A percentile compares a stretch with the other conserved stretches of the same genome.
Evolutionary conservation across 2,888 invertebrate genomes (phyloP).

Genomic region (Microchrysa polita): DNA sequence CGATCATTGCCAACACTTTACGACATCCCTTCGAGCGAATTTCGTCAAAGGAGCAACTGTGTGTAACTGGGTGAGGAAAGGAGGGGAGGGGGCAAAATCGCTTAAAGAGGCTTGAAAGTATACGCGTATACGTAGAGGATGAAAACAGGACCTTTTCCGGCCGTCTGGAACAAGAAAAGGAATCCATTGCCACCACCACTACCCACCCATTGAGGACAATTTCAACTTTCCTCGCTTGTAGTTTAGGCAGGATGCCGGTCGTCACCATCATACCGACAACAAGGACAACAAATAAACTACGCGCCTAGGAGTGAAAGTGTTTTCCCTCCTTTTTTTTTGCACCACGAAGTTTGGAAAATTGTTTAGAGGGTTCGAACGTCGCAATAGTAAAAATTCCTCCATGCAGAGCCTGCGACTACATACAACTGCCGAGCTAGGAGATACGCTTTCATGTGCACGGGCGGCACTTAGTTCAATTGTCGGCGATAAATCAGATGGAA

Average conservation of each 20-base stretch:
- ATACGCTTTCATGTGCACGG: constrained; percentile 35
- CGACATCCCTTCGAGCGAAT: constrained; percentile 51
- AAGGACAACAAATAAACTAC: constrained; percentile 14
- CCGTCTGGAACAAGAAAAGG: constrained; percentile 14
- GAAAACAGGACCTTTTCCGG: not conserved
- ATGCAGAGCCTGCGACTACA: not conserved
- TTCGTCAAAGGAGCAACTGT: constrained; percentile 4
- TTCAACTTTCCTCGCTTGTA: not conserved
- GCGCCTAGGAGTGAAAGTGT: constrained; percentile 20
- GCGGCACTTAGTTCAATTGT: constrained; percentile 46
- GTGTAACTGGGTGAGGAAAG: not conserved
- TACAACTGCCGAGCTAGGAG: constrained; percentile 33
- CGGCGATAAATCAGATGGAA: constrained; percentile 42
- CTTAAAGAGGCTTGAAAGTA: not conserved
- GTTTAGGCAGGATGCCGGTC: not conserved
- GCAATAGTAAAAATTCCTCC: constrained; percentile 28
- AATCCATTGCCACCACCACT: not conserved
- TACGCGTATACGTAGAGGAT: too few relatives aligned
- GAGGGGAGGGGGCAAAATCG: too few relatives aligned
- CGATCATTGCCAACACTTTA: constrained; percentile 56
- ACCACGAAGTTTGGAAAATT: constrained; percentile 9
- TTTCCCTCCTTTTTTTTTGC: not conserved
- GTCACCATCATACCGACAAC: too few relatives aligned
- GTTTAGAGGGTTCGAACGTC: not conserved
- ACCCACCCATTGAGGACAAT: constrained; percentile 22